Evolutionary conservation across 1,140 invertebrate species (phyloP), one percentile per base, ranked within the genome.

Genomic region (Reticulitermes speratus): DNA sequence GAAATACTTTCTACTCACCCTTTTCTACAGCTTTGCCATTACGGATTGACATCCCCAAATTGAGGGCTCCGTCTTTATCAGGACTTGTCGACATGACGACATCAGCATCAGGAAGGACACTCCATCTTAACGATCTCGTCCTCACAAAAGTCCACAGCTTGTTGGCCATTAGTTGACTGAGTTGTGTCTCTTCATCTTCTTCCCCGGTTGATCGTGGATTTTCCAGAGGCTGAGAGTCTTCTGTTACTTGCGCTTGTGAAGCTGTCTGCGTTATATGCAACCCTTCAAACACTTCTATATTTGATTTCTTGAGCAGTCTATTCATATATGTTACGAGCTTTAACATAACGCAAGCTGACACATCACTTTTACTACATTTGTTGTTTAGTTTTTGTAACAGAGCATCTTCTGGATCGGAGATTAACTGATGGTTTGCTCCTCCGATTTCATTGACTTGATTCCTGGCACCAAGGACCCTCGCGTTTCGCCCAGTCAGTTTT

Each of bases 241-340:
- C 95, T 44, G 94, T 94, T 7, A 96, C 89, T 88, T 96, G 38
- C 2, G 0, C 19, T 30, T 19, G 12, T 25, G 83, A 52, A 14
- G n/a, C 82, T n/a, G 82, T 86, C 90, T 96, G 95, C 14, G 94
- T 94, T 83, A 97, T 95, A 90, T 96, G 94, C 82, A 96, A 91
- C 87, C 95, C 95, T 45, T 96, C 95, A 44, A 94, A 94, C 9
- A 96, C 89, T 88, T 96, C 95, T 88, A 96, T 93, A 83, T 94
- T 94, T 0, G 95, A 94, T 87, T 96, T 97, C 89, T 96, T 95
- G 89, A 96, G 91, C 88, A 97, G 92, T 84, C 94, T 92, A 90
- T 97, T 96, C 91, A 96, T 96, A 89, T 96, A 96, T 2, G 94
- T 95, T 8, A 96, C 94, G 86, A 96, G 89, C 90, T 96, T 96